Conservation (phyloP, 2,113 vertebrate genomes). For the Lagopus leucura region DNA sequence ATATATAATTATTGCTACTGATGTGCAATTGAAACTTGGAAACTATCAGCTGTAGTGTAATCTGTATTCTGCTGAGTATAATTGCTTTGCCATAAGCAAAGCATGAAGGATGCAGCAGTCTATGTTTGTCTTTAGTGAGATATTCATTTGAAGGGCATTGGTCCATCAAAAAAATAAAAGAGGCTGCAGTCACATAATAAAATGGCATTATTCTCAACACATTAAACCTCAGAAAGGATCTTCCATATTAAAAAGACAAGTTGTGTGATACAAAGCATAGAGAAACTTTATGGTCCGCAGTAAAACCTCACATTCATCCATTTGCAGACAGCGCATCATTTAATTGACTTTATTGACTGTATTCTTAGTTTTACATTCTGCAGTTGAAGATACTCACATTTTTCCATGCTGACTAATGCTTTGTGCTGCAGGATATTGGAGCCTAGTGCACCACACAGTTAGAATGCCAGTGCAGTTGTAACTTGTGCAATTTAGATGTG, state of each 20-base stretch:
- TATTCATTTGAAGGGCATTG: not conserved
- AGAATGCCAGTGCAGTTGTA: not conserved
- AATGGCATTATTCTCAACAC: not conserved
- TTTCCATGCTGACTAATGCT: not conserved
- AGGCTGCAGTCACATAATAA: not conserved
- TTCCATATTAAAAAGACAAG: not conserved
- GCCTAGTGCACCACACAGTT: not conserved
- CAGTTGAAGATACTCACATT: not conserved
- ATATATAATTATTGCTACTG: not conserved
- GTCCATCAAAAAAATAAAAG: not conserved
- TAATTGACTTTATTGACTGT: not conserved
- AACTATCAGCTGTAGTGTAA: not conserved
- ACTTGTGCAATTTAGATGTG: not conserved
- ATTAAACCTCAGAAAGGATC: not conserved
- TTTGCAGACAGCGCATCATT: fast-evolving
- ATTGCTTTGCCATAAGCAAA: not conserved
- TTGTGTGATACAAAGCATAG: not conserved
- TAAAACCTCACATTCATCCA: not conserved
- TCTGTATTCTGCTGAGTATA: not conserved
- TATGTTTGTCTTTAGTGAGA: not conserved
- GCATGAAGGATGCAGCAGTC: not conserved
- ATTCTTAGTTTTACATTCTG: not conserved
- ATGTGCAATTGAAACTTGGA: not conserved
- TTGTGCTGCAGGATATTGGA: not conserved
- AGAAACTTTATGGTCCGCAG: not conserved